These are phyloP conservation scores for Protodeltote pygarga DNA, from an alignment of 2,888 invertebrate species.

Conservation along the genomic window DNA sequence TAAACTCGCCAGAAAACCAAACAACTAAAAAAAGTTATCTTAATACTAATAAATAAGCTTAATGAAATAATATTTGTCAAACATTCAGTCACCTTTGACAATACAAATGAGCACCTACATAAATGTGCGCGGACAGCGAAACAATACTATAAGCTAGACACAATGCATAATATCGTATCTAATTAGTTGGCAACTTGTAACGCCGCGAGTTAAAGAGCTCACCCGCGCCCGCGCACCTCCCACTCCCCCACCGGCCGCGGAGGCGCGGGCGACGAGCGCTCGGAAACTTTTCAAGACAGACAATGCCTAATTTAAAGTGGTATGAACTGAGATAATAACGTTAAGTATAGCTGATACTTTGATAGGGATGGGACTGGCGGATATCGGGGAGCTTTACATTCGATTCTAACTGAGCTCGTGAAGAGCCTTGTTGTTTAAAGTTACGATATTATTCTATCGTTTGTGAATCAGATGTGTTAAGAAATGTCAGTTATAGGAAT, in stretches of 20 bases:
- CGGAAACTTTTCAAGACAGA: slow-evolving; percentile 50
- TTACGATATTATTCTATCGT: too few species aligned
- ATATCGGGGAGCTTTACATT: slow-evolving; percentile 10
- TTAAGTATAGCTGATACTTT: slow-evolving; percentile 50
- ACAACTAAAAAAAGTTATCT: too few species aligned
- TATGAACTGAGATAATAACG: slow-evolving; percentile 55
- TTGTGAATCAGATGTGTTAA: too few species aligned
- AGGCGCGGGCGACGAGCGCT: slow-evolving; percentile 3
- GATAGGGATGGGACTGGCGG: slow-evolving; percentile 9
- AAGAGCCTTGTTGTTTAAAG: too few species aligned
- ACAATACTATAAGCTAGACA: slow-evolving; percentile 32
- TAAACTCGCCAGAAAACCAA: too few species aligned
- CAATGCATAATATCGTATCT: slow-evolving; percentile 54
- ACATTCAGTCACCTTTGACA: slow-evolving; percentile 1
- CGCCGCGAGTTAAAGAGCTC: slow-evolving; percentile 43
- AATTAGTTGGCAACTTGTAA: slow-evolving; percentile 48
- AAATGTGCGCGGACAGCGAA: slow-evolving; percentile 15
- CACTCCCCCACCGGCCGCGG: too few species aligned
- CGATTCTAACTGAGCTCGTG: background rate
- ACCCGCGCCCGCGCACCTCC: slow-evolving; percentile 16
- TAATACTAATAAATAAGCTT: too few species aligned
- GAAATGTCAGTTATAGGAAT: too few species aligned
- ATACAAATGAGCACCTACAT: background rate
- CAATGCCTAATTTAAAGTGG: slow-evolving; percentile 58
- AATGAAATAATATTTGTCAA: too few species aligned